Evolutionary conservation across 2,113 vertebrate genomes (phyloP).

Genomic region (Ursus arctos): DNA sequence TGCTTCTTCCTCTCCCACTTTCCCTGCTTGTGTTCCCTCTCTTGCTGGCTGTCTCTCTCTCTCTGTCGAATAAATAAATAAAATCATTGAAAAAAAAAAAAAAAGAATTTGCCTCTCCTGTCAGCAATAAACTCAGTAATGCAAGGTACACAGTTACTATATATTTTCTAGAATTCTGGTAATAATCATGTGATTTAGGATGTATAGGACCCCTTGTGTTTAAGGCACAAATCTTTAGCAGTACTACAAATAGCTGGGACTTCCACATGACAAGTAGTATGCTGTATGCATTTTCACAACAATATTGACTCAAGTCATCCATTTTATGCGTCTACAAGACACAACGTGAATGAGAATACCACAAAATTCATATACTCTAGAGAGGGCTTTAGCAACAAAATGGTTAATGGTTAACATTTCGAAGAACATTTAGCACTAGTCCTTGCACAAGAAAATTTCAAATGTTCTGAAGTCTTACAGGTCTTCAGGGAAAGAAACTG

Average conservation of each 20-base stretch:
- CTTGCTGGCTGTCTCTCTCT: too few species aligned
- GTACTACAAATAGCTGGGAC: background rate
- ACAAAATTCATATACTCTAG: background rate
- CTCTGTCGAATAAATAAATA: too few species aligned
- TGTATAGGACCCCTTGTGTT: background rate
- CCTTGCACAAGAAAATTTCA: background rate
- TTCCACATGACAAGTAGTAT: background rate
- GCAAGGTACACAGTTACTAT: background rate
- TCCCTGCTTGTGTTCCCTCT: too few species aligned
- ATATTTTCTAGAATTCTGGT: background rate
- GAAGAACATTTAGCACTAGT: conserved; percentile 10
- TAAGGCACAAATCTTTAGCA: background rate
- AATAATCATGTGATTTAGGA: background rate
- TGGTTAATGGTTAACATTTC: background rate
- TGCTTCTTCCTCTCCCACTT: too few species aligned
- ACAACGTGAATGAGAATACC: background rate
- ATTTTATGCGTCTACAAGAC: background rate
- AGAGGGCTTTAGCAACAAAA: background rate
- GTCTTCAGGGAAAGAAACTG: background rate
- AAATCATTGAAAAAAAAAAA: too few species aligned
- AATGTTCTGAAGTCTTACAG: background rate
- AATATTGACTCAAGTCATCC: background rate
- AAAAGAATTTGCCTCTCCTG: background rate
- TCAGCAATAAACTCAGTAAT: background rate
- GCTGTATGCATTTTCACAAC: background rate